phyloP scores from a whole-genome alignment of 2,888 invertebrate species.

The Thymelicus lineola region DNA sequence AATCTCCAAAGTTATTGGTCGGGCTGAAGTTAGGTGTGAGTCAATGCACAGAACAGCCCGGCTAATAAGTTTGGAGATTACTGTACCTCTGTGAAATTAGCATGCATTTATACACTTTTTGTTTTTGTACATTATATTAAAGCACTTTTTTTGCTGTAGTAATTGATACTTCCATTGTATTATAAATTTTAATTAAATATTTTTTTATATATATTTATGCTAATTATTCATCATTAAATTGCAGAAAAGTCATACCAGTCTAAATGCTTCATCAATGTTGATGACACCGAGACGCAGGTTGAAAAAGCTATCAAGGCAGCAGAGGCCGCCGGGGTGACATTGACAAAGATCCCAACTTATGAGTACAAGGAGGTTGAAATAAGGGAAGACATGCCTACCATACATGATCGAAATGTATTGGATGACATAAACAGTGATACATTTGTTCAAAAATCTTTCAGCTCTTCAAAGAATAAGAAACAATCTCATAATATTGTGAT shows the following conservation, averaged over 20 bases:
- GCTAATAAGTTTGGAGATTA: no score
- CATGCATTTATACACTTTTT: no score
- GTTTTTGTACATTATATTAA: no score
- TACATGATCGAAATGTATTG: slow-evolving; percentile 85
- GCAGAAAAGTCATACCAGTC: slow-evolving; percentile 48
- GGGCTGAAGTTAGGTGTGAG: no score
- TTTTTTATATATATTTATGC: slow-evolving; percentile 2
- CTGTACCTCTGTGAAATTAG: no score
- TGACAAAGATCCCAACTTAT: slow-evolving; percentile 81
- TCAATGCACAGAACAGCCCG: no score
- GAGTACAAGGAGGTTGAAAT: slow-evolving; percentile 77
- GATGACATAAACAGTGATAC: slow-evolving; percentile 89
- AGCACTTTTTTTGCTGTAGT: no score
- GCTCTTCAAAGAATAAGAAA: slow-evolving; percentile 86
- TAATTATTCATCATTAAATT: slow-evolving; percentile 3
- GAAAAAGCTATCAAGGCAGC: slow-evolving; percentile 81
- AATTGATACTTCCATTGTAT: background rate
- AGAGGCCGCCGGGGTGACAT: slow-evolving; percentile 77
- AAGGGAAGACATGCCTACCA: slow-evolving; percentile 81
- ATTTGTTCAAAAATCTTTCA: slow-evolving; percentile 87
- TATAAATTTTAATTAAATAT: background rate
- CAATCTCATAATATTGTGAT: slow-evolving; percentile 89
- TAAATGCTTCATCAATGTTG: slow-evolving; percentile 55
- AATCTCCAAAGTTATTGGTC: no score
- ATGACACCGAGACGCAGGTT: slow-evolving; percentile 77